phyloP scores from a whole-genome alignment of 1,140 invertebrate genomes.

The Protaetia brevitarsis region DNA sequence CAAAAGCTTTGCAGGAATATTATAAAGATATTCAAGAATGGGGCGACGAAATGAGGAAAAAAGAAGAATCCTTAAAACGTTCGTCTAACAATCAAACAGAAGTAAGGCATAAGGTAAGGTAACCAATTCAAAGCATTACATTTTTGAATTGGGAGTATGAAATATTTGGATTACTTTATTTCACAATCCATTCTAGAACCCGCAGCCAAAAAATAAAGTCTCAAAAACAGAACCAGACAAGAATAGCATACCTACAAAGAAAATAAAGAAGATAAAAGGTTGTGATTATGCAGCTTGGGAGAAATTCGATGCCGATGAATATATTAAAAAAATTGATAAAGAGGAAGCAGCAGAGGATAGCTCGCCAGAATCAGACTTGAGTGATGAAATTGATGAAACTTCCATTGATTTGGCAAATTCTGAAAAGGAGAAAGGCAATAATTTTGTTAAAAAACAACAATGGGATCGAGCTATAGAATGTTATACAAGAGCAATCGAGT shows the following conservation, averaged over 20 bases:
- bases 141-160: not conserved
- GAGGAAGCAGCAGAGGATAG: conserved; percentile 50
- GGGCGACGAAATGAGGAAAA: conserved; percentile 80
- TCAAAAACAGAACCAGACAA: not conserved
- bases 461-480: conserved; percentile 76
- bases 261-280: conserved; percentile 49
- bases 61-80: conserved; percentile 62
- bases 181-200: not conserved
- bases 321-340: conserved; percentile 66
- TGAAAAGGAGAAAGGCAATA: conserved; percentile 74
- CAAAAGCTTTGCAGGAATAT: conserved; percentile 67
- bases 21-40: conserved; percentile 76
- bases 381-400: conserved; percentile 49
- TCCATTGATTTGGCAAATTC: conserved; percentile 55
- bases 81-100: not conserved
- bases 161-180: not conserved
- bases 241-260: conserved; percentile 50
- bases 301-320: conserved; percentile 77
- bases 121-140: not conserved
- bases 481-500: conserved; percentile 75
- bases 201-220: not conserved
- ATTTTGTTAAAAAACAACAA: conserved; percentile 71
- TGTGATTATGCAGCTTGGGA: conserved; percentile 75
- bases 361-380: conserved; percentile 51
- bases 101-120: not conserved